Conservation (phyloP, 2,888 invertebrate species). For the Junonia oenone region DNA sequence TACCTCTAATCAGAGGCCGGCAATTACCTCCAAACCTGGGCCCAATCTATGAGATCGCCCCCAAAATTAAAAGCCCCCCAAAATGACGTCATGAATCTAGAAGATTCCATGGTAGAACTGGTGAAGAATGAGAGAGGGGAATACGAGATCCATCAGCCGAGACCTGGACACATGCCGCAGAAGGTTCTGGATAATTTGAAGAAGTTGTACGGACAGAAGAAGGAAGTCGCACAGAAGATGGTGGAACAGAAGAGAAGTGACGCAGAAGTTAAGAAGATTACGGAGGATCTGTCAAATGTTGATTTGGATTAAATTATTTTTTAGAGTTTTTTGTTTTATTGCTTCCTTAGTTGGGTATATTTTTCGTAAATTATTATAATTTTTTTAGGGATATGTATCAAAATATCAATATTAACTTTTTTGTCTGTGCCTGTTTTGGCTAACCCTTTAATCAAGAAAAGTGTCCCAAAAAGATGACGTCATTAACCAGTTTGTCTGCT, state of each 20-base stretch:
- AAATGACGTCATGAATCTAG: conserved; percentile 58
- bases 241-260: conserved; percentile 44
- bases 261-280: conserved; percentile 70
- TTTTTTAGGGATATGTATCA: no score
- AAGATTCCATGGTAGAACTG: conserved; percentile 64
- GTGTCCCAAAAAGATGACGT: no score
- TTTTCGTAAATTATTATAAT: no score
- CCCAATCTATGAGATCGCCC: conserved; percentile 71
- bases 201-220: conserved; percentile 57
- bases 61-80: conserved; percentile 40
- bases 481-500: no score
- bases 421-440: no score
- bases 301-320: conserved; percentile 57
- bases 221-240: conserved; percentile 47
- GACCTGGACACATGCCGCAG: conserved; percentile 58
- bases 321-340: not conserved
- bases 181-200: conserved; percentile 51
- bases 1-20: conserved; percentile 67
- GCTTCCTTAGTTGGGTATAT: no score
- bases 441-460: no score
- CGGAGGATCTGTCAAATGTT: conserved; percentile 80
- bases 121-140: conserved; percentile 61
- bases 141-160: conserved; percentile 66
- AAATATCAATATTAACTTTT: no score
- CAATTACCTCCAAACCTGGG: conserved; percentile 82